These are phyloP conservation scores for Drosophila lacteicornis DNA, from an alignment of 1,140 invertebrate genomes.

Conservation along the genomic window DNA sequence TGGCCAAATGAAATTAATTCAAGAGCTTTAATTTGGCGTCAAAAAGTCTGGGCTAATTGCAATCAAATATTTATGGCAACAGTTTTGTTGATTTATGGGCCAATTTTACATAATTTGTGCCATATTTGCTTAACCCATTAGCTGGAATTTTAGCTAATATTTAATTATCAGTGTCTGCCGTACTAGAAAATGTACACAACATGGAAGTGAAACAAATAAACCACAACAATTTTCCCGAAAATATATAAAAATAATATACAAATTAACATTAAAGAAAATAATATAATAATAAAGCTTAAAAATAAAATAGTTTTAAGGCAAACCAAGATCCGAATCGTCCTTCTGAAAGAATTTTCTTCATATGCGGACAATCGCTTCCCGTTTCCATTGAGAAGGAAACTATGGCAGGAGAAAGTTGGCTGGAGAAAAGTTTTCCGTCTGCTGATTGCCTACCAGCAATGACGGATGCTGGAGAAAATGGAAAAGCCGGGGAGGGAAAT, in stretches of 20 bases:
- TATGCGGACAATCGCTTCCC: not conserved
- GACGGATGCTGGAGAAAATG: constrained; percentile 26
- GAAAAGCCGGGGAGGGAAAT: constrained; percentile 22
- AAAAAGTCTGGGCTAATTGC: constrained; percentile 22
- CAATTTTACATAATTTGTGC: constrained; percentile 38
- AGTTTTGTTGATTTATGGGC: constrained; percentile 38
- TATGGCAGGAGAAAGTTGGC: constrained; percentile 7
- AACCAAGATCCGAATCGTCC: too few species aligned
- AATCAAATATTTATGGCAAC: constrained; percentile 42
- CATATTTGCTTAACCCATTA: constrained; percentile 16
- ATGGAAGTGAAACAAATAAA: not conserved
- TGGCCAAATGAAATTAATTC: constrained; percentile 65
- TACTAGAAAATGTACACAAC: not conserved
- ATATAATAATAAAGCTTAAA: not conserved
- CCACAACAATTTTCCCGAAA: too few species aligned
- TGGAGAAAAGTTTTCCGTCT: constrained; percentile 29
- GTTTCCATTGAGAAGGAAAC: constrained; percentile 7
- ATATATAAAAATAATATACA: too few species aligned
- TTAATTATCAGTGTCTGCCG: constrained; percentile 5
- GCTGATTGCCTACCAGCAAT: constrained; percentile 35
- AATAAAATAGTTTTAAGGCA: too few species aligned
- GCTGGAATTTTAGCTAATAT: constrained; percentile 8
- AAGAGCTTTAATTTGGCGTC: constrained; percentile 16
- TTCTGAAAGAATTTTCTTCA: not conserved
- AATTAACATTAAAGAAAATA: not conserved